Evolutionary conservation across 2,888 invertebrate genomes (phyloP).

Genomic region (Alitta virens): DNA sequence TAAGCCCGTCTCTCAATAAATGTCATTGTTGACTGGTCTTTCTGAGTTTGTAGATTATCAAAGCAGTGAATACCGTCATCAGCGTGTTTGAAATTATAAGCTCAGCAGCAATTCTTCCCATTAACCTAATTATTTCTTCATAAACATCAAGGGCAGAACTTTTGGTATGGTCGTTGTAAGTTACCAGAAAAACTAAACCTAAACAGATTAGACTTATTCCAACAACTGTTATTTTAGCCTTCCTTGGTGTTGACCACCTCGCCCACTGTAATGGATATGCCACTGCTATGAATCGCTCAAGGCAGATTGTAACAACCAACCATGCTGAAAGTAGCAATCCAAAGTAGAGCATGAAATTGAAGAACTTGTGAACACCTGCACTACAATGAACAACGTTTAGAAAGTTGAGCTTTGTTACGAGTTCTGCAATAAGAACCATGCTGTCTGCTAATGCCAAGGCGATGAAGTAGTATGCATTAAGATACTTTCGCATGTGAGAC

Average conservation of each 20-base stretch:
- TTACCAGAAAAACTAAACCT: neutral
- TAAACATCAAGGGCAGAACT: neutral
- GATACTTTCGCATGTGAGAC: constrained; percentile 7
- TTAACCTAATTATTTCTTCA: neutral
- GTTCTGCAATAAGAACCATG: neutral
- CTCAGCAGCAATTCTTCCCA: constrained; percentile 1
- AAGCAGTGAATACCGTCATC: constrained; percentile 8
- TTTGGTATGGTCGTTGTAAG: neutral
- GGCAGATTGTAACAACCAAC: constrained; percentile 6
- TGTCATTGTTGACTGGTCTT: neutral
- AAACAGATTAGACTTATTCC: constrained; percentile 1
- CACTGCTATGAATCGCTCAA: constrained; percentile 8
- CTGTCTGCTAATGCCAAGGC: constrained; percentile 4
- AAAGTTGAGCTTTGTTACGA: constrained; percentile 1
- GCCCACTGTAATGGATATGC: constrained; percentile 2
- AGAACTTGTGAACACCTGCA: constrained; percentile 2
- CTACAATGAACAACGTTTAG: neutral
- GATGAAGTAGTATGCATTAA: neutral
- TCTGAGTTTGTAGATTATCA: constrained; percentile 6
- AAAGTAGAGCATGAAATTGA: constrained; percentile 6
- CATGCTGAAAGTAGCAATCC: constrained; percentile 8
- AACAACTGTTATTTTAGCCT: neutral
- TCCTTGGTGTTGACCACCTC: neutral
- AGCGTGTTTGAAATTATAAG: constrained; percentile 1
- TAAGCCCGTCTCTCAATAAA: neutral